Percentiles rank a stretch among this genome's conserved stretches.
These are phyloP conservation scores for Suncus etruscus DNA, from an alignment of 2,113 vertebrate genomes.

Conservation along the genomic window DNA sequence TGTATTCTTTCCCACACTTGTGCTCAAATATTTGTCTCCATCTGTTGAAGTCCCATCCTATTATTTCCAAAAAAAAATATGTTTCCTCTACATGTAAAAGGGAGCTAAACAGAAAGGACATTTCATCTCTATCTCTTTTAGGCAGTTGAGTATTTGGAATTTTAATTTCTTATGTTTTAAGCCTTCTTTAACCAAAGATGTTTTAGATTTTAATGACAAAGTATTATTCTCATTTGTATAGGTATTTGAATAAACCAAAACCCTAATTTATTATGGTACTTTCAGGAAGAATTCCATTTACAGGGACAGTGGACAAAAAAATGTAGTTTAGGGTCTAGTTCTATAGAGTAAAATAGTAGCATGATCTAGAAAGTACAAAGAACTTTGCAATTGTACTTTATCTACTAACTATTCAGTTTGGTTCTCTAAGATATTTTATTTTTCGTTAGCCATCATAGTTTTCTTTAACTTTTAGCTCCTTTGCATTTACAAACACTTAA, in stretches of 20 bases:
- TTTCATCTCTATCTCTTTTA: neutral
- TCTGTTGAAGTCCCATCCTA: neutral
- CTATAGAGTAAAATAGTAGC: no score
- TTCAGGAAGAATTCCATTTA: no score
- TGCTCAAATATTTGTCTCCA: neutral
- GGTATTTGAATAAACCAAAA: neutral
- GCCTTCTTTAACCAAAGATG: neutral
- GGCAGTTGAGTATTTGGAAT: neutral
- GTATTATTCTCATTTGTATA: neutral
- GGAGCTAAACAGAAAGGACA: neutral
- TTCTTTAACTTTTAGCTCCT: no score
- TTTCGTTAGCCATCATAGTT: no score
- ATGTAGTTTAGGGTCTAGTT: no score
- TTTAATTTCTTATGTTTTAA: neutral
- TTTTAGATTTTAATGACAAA: slow-evolving; percentile 9
- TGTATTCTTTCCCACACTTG: neutral
- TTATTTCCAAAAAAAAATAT: neutral
- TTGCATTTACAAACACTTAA: no score
- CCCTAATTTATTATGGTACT: no score
- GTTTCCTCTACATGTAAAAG: neutral
- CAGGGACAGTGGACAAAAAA: no score
- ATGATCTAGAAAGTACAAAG: neutral
- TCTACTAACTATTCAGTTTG: no score
- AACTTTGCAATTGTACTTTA: no score
- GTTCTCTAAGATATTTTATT: no score